Conservation (phyloP, 1,140 invertebrate genomes). For the Heliconius hewitsoni region DNA sequence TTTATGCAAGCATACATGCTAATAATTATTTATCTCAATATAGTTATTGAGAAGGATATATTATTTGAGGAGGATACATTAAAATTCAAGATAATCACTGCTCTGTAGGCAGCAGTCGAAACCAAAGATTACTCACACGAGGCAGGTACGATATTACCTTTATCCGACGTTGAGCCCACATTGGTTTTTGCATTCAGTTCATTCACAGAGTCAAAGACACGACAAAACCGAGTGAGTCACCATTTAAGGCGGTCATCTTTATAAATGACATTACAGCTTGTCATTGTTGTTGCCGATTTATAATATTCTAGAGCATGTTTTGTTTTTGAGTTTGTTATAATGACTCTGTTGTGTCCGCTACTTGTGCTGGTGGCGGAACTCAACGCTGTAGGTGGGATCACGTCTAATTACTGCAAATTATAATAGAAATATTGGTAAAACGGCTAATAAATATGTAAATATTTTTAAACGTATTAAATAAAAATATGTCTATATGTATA, state of each 20-base stretch:
- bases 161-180: conserved; percentile 23
- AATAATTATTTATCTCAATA: neutral
- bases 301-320: neutral
- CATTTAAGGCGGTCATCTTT: conserved; percentile 13
- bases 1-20: too few relatives aligned
- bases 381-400: too few relatives aligned
- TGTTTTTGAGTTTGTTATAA: too few relatives aligned
- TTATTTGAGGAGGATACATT: neutral
- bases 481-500: neutral
- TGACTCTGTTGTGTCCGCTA: too few relatives aligned
- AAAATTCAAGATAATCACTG: neutral
- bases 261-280: conserved; percentile 8
- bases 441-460: neutral
- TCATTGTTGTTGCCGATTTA: neutral
- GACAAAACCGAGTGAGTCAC: conserved; percentile 14
- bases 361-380: too few relatives aligned
- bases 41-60: too few relatives aligned
- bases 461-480: neutral
- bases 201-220: conserved; percentile 17
- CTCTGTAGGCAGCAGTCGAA: neutral
- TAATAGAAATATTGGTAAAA: too few relatives aligned
- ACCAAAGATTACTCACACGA: neutral
- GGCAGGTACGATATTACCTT: neutral
- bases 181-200: conserved; percentile 23
- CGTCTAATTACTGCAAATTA: too few relatives aligned